A percentile compares a stretch with the other conserved stretches of the same genome.
phyloP scores from a whole-genome alignment of 2,888 invertebrate genomes.

The Psylliodes chrysocephalus region DNA sequence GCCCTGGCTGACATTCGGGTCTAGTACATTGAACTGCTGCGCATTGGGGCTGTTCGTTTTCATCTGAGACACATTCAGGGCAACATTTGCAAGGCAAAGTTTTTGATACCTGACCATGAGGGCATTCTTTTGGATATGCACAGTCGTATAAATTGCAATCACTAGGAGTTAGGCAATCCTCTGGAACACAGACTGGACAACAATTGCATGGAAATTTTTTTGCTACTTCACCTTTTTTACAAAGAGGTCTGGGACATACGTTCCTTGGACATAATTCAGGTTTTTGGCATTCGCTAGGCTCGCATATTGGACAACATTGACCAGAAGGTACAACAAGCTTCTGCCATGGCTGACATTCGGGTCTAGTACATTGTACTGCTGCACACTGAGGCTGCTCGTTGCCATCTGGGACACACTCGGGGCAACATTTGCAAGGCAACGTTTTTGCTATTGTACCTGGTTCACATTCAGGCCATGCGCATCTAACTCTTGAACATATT shows the following conservation, averaged over 20 bases:
- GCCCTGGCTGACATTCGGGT: not conserved
- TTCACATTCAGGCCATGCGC: not conserved
- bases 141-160: not conserved
- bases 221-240: not conserved
- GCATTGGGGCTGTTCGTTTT: not conserved
- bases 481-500: not conserved
- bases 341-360: not conserved
- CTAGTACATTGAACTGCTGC: not conserved
- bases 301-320: constrained; percentile 2
- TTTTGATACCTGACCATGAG: not conserved
- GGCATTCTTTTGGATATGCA: not conserved
- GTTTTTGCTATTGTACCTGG: not conserved
- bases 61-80: not conserved
- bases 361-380: not conserved
- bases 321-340: not conserved
- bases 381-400: not conserved
- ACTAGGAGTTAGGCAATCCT: not conserved
- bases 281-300: not conserved
- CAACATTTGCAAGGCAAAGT: not conserved
- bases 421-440: not conserved
- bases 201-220: not conserved
- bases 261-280: not conserved
- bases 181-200: not conserved
- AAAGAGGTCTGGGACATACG: too few relatives aligned
- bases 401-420: not conserved